Percentiles rank a stretch among this genome's conserved stretches.
phyloP scores from a whole-genome alignment of 2,888 invertebrate genomes.

The Plebejus melissa region DNA sequence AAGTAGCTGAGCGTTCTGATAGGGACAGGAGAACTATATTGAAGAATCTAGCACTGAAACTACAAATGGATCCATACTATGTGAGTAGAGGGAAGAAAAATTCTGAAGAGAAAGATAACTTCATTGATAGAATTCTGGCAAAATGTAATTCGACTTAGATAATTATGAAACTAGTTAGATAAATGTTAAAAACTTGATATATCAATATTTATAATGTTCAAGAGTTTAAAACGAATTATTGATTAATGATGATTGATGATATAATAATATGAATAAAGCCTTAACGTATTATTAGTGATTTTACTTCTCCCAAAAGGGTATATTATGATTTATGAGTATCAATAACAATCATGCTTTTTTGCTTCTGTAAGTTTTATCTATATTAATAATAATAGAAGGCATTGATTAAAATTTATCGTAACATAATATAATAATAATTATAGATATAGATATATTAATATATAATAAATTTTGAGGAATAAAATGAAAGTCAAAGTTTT shows the following conservation, averaged over 20 bases:
- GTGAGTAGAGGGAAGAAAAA: slow-evolving; percentile 68
- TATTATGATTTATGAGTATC: too few species aligned
- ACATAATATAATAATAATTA: too few species aligned
- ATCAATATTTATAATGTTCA: slow-evolving; percentile 5
- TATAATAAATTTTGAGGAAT: too few species aligned
- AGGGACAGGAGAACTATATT: slow-evolving; percentile 62
- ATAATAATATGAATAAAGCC: background rate
- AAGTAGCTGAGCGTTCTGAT: slow-evolving; percentile 53
- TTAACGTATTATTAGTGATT: background rate
- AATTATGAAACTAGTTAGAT: background rate
- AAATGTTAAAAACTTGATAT: slow-evolving; percentile 8
- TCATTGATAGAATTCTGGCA: background rate
- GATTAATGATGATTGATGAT: background rate
- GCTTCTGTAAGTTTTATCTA: too few species aligned
- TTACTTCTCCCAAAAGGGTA: background rate
- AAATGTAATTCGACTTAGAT: background rate
- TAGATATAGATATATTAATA: too few species aligned
- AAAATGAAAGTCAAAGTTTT: background rate
- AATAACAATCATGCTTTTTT: too few species aligned
- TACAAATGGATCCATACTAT: slow-evolving; percentile 69
- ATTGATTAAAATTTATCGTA: too few species aligned
- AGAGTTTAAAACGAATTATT: background rate
- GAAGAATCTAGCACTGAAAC: slow-evolving; percentile 63
- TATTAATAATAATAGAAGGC: too few species aligned
- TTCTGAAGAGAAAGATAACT: slow-evolving; percentile 32